These are phyloP conservation scores for Aegithalos caudatus DNA, from an alignment of 2,113 vertebrate species.

Conservation along the genomic window DNA sequence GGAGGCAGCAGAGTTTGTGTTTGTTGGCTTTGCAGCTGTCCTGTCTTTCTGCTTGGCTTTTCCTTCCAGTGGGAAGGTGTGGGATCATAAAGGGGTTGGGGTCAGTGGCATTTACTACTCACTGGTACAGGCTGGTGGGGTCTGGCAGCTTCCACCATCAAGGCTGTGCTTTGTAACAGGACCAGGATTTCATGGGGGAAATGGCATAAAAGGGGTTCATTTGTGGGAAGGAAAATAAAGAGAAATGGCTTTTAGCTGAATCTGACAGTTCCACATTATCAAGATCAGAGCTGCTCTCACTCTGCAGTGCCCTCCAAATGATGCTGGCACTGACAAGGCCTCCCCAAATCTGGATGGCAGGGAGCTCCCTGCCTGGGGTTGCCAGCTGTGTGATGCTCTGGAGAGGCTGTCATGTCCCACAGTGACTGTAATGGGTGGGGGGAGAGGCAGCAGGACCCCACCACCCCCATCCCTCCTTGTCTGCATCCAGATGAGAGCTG, in stretches of 20 bases:
- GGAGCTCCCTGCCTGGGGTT: background rate
- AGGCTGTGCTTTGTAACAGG: background rate
- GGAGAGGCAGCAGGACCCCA: slow-evolving; percentile 22
- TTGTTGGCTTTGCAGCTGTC: background rate
- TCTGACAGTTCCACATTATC: background rate
- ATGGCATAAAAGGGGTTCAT: background rate
- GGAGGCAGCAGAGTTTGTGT: too few species aligned
- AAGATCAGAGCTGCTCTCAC: background rate
- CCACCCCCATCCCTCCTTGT: background rate
- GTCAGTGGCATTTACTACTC: background rate
- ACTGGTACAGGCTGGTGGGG: background rate
- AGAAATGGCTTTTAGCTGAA: slow-evolving; percentile 1
- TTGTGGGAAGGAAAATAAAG: background rate
- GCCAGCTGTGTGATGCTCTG: slow-evolving; percentile 2
- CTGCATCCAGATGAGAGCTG: background rate
- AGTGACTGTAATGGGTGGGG: background rate
- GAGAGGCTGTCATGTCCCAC: background rate
- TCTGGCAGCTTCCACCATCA: background rate
- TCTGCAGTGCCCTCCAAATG: slow-evolving; percentile 18
- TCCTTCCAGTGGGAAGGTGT: background rate
- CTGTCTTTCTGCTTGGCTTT: background rate
- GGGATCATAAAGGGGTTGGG: background rate
- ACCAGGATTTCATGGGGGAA: background rate
- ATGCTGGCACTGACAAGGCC: background rate
- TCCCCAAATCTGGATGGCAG: background rate